Percentiles rank a stretch among this genome's conserved stretches.
Conservation (phyloP, 1,140 invertebrate genomes). For the Drosophila virilis region DNA sequence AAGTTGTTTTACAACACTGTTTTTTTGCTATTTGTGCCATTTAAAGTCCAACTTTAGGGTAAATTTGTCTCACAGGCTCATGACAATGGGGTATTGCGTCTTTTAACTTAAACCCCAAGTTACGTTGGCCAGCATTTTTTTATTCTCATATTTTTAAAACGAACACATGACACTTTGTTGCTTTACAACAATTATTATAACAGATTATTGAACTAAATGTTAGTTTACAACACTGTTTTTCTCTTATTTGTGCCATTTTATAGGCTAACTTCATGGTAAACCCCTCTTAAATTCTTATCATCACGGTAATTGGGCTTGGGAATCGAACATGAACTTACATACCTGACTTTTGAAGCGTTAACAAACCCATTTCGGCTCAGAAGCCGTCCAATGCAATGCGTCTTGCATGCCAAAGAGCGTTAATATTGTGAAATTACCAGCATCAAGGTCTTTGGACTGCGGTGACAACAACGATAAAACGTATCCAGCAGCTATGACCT, state of each 20-base stretch:
- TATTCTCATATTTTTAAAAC: too few species aligned
- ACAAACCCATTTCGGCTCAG: constrained; percentile 34
- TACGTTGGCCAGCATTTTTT: too few species aligned
- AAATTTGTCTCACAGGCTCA: too few species aligned
- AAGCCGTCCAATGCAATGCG: constrained; percentile 54
- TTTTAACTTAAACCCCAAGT: too few species aligned
- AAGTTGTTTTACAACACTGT: too few species aligned
- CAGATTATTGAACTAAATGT: neutral
- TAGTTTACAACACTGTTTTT: neutral
- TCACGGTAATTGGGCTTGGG: constrained; percentile 29
- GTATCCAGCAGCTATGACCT: constrained; percentile 53
- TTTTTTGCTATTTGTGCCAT: too few species aligned
- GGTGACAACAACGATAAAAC: constrained; percentile 25
- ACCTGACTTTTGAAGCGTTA: constrained; percentile 38
- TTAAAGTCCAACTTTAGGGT: too few species aligned
- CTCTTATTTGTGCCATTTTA: neutral
- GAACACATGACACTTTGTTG: neutral
- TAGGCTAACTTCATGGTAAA: neutral
- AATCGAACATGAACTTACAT: constrained; percentile 42
- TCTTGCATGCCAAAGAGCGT: constrained; percentile 69
- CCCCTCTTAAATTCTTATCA: neutral
- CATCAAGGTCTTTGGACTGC: constrained; percentile 57
- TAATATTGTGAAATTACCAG: constrained; percentile 68
- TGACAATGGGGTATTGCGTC: too few species aligned
- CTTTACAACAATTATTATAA: neutral